phyloP scores from a whole-genome alignment of 2,888 invertebrate species.

The Adelphocoris suturalis region DNA sequence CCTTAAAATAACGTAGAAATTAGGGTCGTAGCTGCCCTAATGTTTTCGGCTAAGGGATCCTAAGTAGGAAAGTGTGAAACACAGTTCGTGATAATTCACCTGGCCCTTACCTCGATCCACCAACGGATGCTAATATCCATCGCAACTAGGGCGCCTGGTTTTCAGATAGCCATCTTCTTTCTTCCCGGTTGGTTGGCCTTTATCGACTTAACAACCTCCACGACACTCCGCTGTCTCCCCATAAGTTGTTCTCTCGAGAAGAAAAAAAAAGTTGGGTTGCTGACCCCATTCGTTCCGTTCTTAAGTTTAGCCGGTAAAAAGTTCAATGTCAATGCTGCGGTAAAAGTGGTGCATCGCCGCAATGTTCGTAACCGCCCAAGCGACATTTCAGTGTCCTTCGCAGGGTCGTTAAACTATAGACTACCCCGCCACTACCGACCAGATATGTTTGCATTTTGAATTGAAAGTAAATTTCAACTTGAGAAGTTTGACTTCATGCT shows the following conservation, averaged over 20 bases:
- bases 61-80: background rate
- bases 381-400: background rate
- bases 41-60: background rate
- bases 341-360: background rate
- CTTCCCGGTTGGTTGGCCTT: constrained; percentile 46
- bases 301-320: constrained; percentile 25
- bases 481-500: too few species aligned
- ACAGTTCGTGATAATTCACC: constrained; percentile 47
- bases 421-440: too few species aligned
- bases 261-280: constrained; percentile 10
- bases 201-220: constrained; percentile 60
- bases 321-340: background rate
- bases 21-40: background rate
- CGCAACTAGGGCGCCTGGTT: constrained; percentile 52
- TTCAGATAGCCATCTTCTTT: constrained; percentile 59
- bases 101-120: background rate
- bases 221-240: constrained; percentile 46
- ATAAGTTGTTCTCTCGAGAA: background rate
- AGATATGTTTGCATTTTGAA: too few species aligned
- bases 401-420: too few species aligned
- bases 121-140: constrained; percentile 63
- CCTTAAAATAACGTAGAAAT: too few species aligned
- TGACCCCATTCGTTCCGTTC: constrained; percentile 11
- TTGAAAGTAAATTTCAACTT: too few species aligned
- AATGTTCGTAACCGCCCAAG: background rate